Evolutionary conservation across 1,140 invertebrate species (phyloP), one percentile per base, ranked within the genome.

Genomic region (Teleogryllus occipitalis): DNA sequence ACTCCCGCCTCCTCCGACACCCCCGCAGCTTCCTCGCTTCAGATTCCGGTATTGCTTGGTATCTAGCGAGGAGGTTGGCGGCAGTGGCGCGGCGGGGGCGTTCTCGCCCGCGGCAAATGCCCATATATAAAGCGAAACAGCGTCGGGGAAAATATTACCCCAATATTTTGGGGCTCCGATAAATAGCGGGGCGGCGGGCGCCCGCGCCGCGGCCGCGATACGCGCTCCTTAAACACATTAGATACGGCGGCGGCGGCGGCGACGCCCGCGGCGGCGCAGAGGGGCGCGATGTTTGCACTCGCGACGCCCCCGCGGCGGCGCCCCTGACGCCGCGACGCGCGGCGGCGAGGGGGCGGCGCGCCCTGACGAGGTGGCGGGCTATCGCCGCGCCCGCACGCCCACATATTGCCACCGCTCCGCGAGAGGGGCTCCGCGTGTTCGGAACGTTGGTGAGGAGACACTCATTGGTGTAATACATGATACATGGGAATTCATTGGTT

Each of bases 101-200:
- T 10, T 65, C 54, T 65, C 54, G 54, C 54, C 18, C 54, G 54
- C 54, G 54, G 54, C 54, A 65, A 14, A 65, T 18, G 54, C 54
- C 18, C 54, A 65, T 65, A 65, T 65, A 65, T 65, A 65, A 65
- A 65, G 54, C 54, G 54, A 65, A 65, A 65, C 54, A 65, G 54
- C 54, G 54, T 65, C 54, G 18, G 54, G 54, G 54, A 65, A 65
- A 65, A 65, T 65, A 65, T 65, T 65, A 65, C 54, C 54, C 54
- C 54, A 65, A 65, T 65, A 65, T 65, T 65, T 65, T 65, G 54
- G 54, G 18, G 54, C 54, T 65, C 54, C 54, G 54, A 65, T 65
- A 65, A 65, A 65, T 65, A 65, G 54, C 54, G 54, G 54, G 54
- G 54, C 10, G 54, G 0, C 10, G 10, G 18, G 54, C 0, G 54